Conservation (phyloP, 2,888 invertebrate genomes). For the Watsonalla binaria region DNA sequence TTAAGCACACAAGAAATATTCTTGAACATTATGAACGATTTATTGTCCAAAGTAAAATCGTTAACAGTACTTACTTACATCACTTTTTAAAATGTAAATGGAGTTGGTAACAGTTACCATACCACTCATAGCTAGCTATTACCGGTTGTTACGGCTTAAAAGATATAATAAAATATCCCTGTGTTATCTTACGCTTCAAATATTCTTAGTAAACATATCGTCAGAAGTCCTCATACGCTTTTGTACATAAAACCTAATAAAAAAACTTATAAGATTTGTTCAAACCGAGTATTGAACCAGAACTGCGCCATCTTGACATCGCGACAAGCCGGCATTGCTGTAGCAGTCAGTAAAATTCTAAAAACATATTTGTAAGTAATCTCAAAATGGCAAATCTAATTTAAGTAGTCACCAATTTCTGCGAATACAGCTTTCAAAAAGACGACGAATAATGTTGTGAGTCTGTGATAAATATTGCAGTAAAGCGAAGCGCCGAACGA, state of each 20-base stretch:
- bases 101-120: conserved; percentile 15
- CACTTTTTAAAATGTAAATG: conserved; percentile 22
- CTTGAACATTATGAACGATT: conserved; percentile 32
- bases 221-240: no score
- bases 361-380: no score
- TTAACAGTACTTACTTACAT: conserved; percentile 20
- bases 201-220: no score
- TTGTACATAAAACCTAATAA: no score
- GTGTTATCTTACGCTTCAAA: not conserved
- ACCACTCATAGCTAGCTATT: conserved; percentile 9
- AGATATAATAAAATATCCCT: conserved; percentile 5
- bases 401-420: conserved; percentile 7
- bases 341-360: not conserved
- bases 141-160: conserved; percentile 18
- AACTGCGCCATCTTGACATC: no score
- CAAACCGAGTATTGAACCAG: no score
- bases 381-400: conserved; percentile 12
- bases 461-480: conserved; percentile 12
- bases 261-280: no score
- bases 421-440: not conserved
- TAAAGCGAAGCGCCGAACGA: conserved; percentile 7
- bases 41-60: conserved; percentile 29
- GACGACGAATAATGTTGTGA: not conserved
- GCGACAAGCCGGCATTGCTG: no score
- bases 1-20: conserved; percentile 28